Conservation (phyloP, 2,113 vertebrate genomes). For the Chitala chitala region DNA sequence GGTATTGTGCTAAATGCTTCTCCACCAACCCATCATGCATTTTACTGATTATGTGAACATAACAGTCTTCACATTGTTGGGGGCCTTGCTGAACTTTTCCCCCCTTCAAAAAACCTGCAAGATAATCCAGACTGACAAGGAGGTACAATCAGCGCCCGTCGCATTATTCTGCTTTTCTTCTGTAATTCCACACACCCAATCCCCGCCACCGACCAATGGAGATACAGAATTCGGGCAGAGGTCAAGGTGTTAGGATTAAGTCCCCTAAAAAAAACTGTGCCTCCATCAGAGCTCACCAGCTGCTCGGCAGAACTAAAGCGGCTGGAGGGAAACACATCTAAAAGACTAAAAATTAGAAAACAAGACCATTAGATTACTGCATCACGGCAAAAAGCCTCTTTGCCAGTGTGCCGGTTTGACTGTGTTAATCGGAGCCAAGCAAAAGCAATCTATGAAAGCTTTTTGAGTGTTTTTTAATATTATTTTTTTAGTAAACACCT, state of each 20-base stretch:
- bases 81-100: constrained; percentile 18
- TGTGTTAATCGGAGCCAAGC: background rate
- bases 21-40: background rate
- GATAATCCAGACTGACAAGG: constrained; percentile 31
- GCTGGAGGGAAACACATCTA: constrained; percentile 54
- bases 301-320: constrained; percentile 54
- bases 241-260: constrained; percentile 52
- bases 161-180: constrained; percentile 37
- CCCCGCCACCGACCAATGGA: constrained; percentile 24
- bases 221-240: constrained; percentile 38
- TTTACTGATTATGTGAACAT: background rate
- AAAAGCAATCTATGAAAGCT: background rate
- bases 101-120: constrained; percentile 6
- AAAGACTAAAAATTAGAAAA: constrained; percentile 40
- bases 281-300: constrained; percentile 55
- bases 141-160: background rate
- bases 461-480: background rate
- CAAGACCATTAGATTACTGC: constrained; percentile 38
- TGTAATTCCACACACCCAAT: constrained; percentile 41
- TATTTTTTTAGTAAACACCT: too few species aligned
- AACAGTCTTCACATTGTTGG: constrained; percentile 5
- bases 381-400: constrained; percentile 37
- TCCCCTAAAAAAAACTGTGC: constrained; percentile 30
- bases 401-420: background rate
- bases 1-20: background rate